Base-by-base conservation (phyloP, 1,140 invertebrate species). In the Trachelipus rathkii region DNA sequence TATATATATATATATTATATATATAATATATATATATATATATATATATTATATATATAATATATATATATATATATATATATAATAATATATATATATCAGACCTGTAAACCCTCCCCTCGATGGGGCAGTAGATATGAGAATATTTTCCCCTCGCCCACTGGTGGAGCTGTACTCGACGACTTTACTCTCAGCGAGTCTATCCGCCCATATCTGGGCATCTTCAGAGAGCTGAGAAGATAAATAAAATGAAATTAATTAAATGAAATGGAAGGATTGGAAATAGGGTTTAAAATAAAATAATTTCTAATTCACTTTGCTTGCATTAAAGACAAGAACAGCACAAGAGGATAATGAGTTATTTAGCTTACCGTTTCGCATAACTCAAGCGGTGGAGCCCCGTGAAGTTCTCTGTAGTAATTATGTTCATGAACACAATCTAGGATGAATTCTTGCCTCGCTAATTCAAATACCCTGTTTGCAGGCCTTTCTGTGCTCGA, bases 131-230 rank as follows among this genome's bases (percentile, higher is more conserved):
- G 77, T 72, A 45, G 77, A 78, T 10, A 76, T 81, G n/a, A 81
- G 67, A 8, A 81, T 81, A 24, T 76, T 78, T 67, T 81, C 79
- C 10, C 79, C 79, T 43, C 79, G 60, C 6, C 79, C 79, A 72
- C 78, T 72, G 71, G 72, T 76, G n/a, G 60, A 45, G 46, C 77
- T 81, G 77, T 81, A 81, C 53, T 81, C 79, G 15, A 81, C 50
- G 7, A 81, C 44, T 23, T 76, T 72, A 46, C 71, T 78, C 24
- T 81, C 76, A 0, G 79, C 79, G 9, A 81, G 74, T 23, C 79
- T 44, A 73, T 81, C 77, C 9, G 79, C 79, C 79, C 79, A 81
- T n/a, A 73, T 53, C 72, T 81, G 79, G 1, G 79, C 79, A 15
- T 78, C 77, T 21, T 73, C 72, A 53, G 76, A 81, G 6, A 81